phyloP scores from a whole-genome alignment of 2,888 invertebrate species.

The Heteromyza rotundicornis region DNA sequence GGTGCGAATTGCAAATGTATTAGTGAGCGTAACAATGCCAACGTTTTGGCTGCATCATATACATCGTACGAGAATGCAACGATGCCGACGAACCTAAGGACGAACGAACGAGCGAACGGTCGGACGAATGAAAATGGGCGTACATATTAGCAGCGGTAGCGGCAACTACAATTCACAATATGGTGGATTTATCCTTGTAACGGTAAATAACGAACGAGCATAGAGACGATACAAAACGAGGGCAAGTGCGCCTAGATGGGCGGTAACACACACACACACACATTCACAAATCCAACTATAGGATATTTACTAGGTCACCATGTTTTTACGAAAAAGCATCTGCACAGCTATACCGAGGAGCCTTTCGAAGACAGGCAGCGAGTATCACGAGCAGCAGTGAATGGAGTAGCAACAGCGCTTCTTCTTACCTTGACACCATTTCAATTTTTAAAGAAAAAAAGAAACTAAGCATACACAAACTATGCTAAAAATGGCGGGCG shows the following conservation, averaged over 20 bases:
- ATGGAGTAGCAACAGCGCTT: not conserved
- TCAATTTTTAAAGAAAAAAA: not conserved
- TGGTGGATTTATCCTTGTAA: constrained; percentile 15
- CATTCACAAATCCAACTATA: too few species aligned
- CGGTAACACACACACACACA: not conserved
- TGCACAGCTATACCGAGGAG: not conserved
- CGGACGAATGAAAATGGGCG: not conserved
- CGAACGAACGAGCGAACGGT: constrained; percentile 27
- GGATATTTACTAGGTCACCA: not conserved
- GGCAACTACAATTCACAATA: not conserved
- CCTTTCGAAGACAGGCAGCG: not conserved
- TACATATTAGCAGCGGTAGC: not conserved
- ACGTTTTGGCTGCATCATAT: constrained; percentile 2
- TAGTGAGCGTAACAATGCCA: constrained; percentile 43
- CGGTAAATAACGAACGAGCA: constrained; percentile 2
- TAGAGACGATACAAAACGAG: constrained; percentile 1
- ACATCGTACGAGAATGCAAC: constrained; percentile 9
- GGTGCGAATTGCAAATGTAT: constrained; percentile 56
- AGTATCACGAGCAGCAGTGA: too few species aligned
- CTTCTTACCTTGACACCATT: constrained; percentile 2
- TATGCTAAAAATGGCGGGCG: not conserved
- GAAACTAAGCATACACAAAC: not conserved
- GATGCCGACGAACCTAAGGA: constrained; percentile 8
- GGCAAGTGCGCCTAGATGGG: constrained; percentile 11
- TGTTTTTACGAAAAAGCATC: not conserved